These are phyloP conservation scores for Rissa tridactyla DNA, from an alignment of 2,113 vertebrate species.

Conservation along the genomic window DNA sequence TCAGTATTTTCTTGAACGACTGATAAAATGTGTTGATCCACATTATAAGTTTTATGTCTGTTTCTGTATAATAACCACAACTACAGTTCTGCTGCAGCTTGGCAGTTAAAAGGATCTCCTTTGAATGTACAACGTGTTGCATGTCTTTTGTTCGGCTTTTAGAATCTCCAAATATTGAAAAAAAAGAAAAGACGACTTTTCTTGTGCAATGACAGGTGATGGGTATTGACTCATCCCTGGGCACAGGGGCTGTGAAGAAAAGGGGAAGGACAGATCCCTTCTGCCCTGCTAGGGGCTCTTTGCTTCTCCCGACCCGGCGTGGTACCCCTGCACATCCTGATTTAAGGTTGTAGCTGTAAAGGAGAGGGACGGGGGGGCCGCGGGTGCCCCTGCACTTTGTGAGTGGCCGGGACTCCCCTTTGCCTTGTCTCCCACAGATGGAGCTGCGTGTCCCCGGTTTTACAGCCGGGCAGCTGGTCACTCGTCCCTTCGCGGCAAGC, in stretches of 20 bases:
- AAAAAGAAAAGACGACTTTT: not conserved
- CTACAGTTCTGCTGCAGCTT: not conserved
- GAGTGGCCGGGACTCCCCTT: not conserved
- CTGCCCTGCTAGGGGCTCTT: not conserved
- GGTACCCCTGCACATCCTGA: not conserved
- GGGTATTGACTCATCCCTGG: not conserved
- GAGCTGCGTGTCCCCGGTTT: not conserved
- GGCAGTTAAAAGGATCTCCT: not conserved
- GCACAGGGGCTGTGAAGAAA: not conserved
- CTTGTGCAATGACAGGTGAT: not conserved
- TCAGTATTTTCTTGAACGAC: not conserved
- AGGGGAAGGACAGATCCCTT: not conserved
- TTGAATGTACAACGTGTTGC: not conserved
- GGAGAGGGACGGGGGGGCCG: not conserved
- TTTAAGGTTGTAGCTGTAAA: not conserved
- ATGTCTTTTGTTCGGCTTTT: not conserved
- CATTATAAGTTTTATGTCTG: slow-evolving; percentile 5
- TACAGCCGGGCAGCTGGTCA: not conserved
- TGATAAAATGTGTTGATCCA: slow-evolving; percentile 32
- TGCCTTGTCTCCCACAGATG: rapidly evolving
- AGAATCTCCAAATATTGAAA: not conserved
- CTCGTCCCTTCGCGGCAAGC: not conserved
- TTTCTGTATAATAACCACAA: not conserved
- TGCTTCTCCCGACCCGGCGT: not conserved
- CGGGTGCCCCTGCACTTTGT: not conserved